Base-by-base conservation (phyloP, 1,140 invertebrate genomes). In the Rhagoletis zephyria region DNA sequence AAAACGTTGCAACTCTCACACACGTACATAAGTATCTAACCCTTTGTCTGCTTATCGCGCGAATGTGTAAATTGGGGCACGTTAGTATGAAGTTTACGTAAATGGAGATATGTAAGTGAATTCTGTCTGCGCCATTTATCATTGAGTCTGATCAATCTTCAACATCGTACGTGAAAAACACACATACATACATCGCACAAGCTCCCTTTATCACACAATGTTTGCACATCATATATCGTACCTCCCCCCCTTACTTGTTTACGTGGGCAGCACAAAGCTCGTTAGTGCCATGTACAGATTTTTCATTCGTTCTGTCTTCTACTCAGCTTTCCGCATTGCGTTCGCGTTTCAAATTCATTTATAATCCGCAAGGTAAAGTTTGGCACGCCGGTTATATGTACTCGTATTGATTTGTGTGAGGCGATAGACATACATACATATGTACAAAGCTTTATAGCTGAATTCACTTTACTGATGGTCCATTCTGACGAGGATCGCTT, bases 241-340 rank as follows among this genome's bases (percentile, higher is more conserved):
- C 64, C 0, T 19, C 9, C 12, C 9, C 12, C 16, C 0, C 30
- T 74, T 74, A 10, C 30, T 16, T 74, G 67, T 16, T 14, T 42
- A 10, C 10, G 45, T 42, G 67, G 16, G 14, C 12, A 48, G 67
- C 16, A 16, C 67, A 74, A 4, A 45, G 42, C 67, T 74, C 67
- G 67, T 74, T 74, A 74, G 67, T 74, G 42, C 12, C 67, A 74
- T 10, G n/a, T 14, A 63, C 61, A 16, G 67, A 74, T 48, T 74
- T 74, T 74, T 74, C 67, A 74, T 45, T 74, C 40, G 67, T 42
- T 16, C 67, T 67, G 19, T 30, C 45, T 4, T 42, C 67, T 74
- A 14, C 42, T 16, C 1, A 14, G 10, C 10, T 48, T 42, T 16
- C 10, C 67, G 67, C 67, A 74, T 16, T 74, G 42, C 67, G 67